Evolutionary conservation across 2,113 vertebrate genomes (phyloP).

Genomic region (Gulo gulo): DNA sequence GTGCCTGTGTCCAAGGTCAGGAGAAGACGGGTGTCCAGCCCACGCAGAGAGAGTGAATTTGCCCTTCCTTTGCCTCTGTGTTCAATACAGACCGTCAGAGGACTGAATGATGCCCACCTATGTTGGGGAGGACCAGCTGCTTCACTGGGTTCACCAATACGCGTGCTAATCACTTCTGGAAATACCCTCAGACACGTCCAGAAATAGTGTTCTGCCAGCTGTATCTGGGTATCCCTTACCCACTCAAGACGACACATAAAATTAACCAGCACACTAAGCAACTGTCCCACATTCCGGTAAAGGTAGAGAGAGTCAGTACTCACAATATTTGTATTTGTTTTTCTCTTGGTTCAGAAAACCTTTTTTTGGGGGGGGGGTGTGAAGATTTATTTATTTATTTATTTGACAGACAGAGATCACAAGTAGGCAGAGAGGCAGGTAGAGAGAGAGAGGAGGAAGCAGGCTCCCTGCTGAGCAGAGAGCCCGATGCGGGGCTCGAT

Average conservation of each 20-base stretch:
- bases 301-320: background rate
- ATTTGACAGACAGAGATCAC: too few relatives aligned
- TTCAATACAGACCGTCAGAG: background rate
- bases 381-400: too few relatives aligned
- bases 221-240: background rate
- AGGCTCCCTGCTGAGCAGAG: too few relatives aligned
- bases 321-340: background rate
- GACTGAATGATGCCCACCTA: background rate
- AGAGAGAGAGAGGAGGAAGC: too few relatives aligned
- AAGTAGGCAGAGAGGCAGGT: too few relatives aligned
- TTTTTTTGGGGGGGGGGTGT: too few relatives aligned
- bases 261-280: background rate
- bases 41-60: background rate
- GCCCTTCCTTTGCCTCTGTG: background rate
- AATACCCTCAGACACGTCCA: background rate
- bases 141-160: background rate
- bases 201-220: background rate
- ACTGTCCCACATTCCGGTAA: background rate
- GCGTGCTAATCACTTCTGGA: background rate
- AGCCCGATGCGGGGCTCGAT: too few relatives aligned
- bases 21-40: background rate
- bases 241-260: background rate
- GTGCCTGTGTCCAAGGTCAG: background rate
- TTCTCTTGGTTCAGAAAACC: background rate
- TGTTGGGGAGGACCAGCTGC: background rate